Conservation (phyloP, 2,888 invertebrate species). For the Oscheius sp. region DNA sequence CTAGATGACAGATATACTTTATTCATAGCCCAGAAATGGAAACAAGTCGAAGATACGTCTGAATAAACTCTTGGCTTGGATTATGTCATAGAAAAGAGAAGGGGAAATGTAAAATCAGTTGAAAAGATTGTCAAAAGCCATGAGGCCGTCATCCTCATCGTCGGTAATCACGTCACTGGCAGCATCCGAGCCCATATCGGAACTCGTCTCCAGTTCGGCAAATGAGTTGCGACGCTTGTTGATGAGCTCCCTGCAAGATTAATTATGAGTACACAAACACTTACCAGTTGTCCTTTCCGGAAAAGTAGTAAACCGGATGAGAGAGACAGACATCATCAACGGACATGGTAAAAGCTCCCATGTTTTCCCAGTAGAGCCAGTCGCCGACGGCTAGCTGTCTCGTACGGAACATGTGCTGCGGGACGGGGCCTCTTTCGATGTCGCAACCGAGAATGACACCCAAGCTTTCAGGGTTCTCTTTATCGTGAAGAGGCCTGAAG, state of each 20-base stretch:
- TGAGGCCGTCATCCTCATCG: constrained; percentile 26
- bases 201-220: constrained; percentile 14
- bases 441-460: constrained; percentile 62
- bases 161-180: constrained; percentile 28
- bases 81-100: constrained; percentile 2
- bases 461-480: constrained; percentile 33
- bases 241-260: constrained; percentile 30
- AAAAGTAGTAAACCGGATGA: constrained; percentile 76
- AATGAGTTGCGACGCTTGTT: constrained; percentile 18
- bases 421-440: constrained; percentile 59
- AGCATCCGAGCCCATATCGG: constrained; percentile 24
- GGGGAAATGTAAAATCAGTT: neutral
- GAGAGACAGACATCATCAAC: constrained; percentile 85
- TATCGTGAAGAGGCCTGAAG: constrained; percentile 58
- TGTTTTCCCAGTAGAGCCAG: constrained; percentile 87
- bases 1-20: no score
- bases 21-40: no score
- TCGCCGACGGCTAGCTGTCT: constrained; percentile 68
- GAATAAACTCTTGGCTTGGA: neutral
- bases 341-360: constrained; percentile 97
- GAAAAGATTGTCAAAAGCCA: constrained; percentile 18
- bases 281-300: constrained; percentile 57
- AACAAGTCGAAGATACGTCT: no score
- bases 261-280: neutral
- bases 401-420: constrained; percentile 46